phyloP scores from a whole-genome alignment of 2,113 vertebrate species.

The Cygnus buccinator region DNA sequence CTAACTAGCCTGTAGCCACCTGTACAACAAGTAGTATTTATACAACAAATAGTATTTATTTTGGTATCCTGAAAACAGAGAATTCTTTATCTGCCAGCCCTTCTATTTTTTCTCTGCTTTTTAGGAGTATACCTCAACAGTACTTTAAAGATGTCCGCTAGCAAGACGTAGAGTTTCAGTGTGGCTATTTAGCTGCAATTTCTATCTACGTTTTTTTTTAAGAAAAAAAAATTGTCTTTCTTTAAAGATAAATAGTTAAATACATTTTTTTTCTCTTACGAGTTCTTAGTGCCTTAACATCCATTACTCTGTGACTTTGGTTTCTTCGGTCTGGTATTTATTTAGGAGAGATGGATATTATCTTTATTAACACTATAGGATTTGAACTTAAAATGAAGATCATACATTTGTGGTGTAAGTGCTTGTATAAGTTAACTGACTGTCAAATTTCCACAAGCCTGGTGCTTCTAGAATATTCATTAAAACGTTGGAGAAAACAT shows the following conservation, averaged over 20 bases:
- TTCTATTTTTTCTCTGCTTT: background rate
- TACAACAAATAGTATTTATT: background rate
- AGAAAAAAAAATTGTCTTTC: background rate
- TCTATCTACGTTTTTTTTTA: background rate
- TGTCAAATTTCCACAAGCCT: background rate
- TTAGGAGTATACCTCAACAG: background rate
- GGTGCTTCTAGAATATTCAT: background rate
- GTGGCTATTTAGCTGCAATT: background rate
- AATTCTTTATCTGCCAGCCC: background rate
- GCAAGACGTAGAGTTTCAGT: background rate
- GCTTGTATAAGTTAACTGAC: background rate
- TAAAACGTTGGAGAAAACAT: too few species aligned
- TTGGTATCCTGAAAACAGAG: background rate
- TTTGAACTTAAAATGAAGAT: background rate
- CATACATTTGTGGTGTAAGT: background rate
- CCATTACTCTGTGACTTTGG: background rate
- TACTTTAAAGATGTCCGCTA: background rate
- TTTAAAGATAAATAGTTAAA: background rate
- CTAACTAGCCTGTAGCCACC: background rate
- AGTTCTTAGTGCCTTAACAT: background rate
- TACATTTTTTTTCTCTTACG: rapidly evolving
- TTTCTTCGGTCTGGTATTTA: background rate
- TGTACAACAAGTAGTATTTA: background rate
- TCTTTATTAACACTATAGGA: background rate
- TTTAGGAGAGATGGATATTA: background rate